Evolutionary conservation across 2,888 invertebrate genomes (phyloP), one percentile per base, ranked within the genome.

Genomic region (Bombyx huttoni): DNA sequence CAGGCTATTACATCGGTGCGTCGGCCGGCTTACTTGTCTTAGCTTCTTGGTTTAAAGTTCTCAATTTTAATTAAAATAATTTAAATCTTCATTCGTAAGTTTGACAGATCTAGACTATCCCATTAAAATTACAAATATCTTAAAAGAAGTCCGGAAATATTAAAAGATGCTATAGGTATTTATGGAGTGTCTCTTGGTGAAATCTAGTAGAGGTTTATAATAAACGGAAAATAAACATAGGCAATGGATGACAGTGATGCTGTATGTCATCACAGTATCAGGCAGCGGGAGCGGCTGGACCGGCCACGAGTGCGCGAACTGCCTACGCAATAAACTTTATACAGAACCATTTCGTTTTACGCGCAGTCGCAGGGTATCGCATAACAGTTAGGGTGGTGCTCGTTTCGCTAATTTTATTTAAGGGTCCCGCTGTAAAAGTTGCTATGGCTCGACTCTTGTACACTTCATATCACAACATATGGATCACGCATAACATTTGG

Each of bases 361-460:
- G 34, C 40, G 40, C 40, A 40, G 40, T 12, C 40, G 40, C 12
- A 12, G 40, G 40, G 12, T 40, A 40, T 40, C 55, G 56, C 60
- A 66, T 73, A 69, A 67, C 70, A 68, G 67, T 66, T 62, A 64
- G 59, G 55, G 56, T 53, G 54, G 40, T 40, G 58, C 57, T 64
- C 73, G 66, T 72, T 71, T 64, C 57, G 61, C 64, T 72, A 71
- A 74, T 73, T 75, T 74, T 70, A 73, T 72, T 65, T 67, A 53
- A 58, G 61, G 63, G 57, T 55, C 52, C 54, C 51, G 58, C 60
- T 58, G 59, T 67, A 67, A 68, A 68, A 56, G 55, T 58, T 58
- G 45, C 51, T 46, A 51, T 58, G 54, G 56, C 51, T 64, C 63
- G 65, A 69, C 68, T 64, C 67, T 63, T 60, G 58, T 24, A 24